Base-by-base conservation (phyloP, 1,140 invertebrate species). In the Bombus balteatus region DNA sequence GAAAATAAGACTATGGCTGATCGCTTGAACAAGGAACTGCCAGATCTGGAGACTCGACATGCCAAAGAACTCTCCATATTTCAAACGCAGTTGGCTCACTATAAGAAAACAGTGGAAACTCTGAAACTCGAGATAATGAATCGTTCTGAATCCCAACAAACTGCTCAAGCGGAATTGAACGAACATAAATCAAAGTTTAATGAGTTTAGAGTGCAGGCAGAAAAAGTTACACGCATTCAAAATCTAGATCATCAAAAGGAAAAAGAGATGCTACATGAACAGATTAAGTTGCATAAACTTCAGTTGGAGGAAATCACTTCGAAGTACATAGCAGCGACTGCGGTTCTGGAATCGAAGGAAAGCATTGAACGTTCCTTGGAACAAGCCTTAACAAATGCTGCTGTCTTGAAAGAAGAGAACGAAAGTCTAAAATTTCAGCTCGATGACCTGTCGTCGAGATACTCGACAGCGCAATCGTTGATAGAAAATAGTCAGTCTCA, bases 331-430 rank as follows among this genome's bases (percentile, higher is more conserved):
- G 85, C 95, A 2, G 85, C 91, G 0, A 90, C 91, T 22, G 94
- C 92, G 39, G 89, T 95, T 12, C 81, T 94, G 0, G 94, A 95
- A 12, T 95, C 95, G 0, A 95, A 95, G 74, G 94, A 95, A 59
- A 95, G 94, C 28, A 95, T 95, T 8, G 94, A 95, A 74, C 91
- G 92, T 34, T 94, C 93, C 0, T 62, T 95, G 6, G 93, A 95
- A 32, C 91, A 94, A 53, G 93, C 94, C 0, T 47, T 95, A 13
- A 89, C 89, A 5, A 94, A 93, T 37, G 90, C 92, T 6, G 83
- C 92, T 0, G 57, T 59, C 1, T 62, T 94, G n/a, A 94, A 91
- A 39, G 88, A 93, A 10, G 94, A 95, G 53, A 94, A 94, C 25
- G 91, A 94, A 1, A 77, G 73, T 15, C 59, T 94, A 12, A 94